These are phyloP conservation scores for Mythimna albipuncta DNA, from an alignment of 2,888 invertebrate genomes.

Conservation along the genomic window DNA sequence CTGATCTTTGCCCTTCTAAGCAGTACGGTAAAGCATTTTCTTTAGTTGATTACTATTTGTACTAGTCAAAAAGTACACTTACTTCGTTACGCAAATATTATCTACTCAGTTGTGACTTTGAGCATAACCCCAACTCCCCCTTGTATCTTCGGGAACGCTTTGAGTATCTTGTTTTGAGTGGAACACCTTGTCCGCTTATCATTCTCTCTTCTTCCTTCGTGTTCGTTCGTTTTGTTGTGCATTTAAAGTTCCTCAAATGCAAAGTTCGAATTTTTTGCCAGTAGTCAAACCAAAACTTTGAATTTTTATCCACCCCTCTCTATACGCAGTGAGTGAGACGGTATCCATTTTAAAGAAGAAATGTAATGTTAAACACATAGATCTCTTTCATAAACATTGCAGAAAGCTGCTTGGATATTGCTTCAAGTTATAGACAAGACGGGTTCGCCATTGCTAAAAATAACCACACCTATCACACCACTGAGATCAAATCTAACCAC, in stretches of 20 bases:
- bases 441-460: slow-evolving; percentile 13
- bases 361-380: background rate
- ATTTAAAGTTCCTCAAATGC: too few relatives aligned
- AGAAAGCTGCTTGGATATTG: slow-evolving; percentile 2
- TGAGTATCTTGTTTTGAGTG: too few relatives aligned
- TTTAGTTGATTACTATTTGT: slow-evolving; percentile 6
- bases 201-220: too few relatives aligned
- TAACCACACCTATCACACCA: slow-evolving; percentile 14
- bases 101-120: background rate
- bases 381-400: background rate
- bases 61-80: background rate
- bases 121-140: too few relatives aligned
- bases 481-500: slow-evolving; percentile 5
- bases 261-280: background rate
- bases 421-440: slow-evolving; percentile 7
- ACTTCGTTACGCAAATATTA: background rate
- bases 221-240: too few relatives aligned
- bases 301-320: background rate
- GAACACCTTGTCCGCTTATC: too few relatives aligned
- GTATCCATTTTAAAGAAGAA: background rate
- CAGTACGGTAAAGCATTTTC: slow-evolving; percentile 27
- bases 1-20: slow-evolving; percentile 33
- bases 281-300: too few relatives aligned
- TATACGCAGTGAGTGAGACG: too few relatives aligned
- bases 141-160: too few relatives aligned